A percentile compares a stretch with the other conserved stretches of the same genome.
Evolutionary conservation across 2,113 vertebrate genomes (phyloP).

Genomic region (Poeciliopsis retropinna): DNA sequence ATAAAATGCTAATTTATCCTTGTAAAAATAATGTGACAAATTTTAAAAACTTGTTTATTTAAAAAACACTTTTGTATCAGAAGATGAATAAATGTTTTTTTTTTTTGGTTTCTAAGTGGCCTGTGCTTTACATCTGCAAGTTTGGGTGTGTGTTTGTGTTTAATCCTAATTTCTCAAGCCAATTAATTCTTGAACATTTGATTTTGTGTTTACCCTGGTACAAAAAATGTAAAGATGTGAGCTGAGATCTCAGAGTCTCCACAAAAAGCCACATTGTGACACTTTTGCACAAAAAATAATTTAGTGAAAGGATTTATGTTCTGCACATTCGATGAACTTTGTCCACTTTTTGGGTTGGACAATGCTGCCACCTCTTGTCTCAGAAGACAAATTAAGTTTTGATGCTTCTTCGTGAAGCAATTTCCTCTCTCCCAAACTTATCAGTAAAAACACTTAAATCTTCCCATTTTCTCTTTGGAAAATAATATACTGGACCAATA

Average conservation of each 20-base stretch:
- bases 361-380: conserved; percentile 69
- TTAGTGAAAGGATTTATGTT: neutral
- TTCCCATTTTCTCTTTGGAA: neutral
- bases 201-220: neutral
- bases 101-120: conserved; percentile 59
- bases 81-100: conserved; percentile 77
- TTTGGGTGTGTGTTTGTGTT: neutral
- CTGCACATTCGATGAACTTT: neutral
- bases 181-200: neutral
- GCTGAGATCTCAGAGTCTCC: neutral
- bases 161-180: neutral
- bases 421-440: neutral
- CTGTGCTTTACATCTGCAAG: neutral
- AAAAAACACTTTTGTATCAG: conserved; percentile 83
- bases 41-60: conserved; percentile 77
- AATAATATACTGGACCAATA: neutral
- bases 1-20: conserved; percentile 84
- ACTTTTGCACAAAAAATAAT: neutral
- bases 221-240: neutral
- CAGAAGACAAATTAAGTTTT: conserved; percentile 22
- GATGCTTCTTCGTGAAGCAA: neutral
- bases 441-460: neutral
- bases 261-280: neutral
- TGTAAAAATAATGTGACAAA: conserved; percentile 74
- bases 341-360: conserved; percentile 30